Percentiles rank a stretch among this genome's conserved stretches.
Conservation (phyloP, 2,888 invertebrate species). For the Pogonocherus hispidulus region DNA sequence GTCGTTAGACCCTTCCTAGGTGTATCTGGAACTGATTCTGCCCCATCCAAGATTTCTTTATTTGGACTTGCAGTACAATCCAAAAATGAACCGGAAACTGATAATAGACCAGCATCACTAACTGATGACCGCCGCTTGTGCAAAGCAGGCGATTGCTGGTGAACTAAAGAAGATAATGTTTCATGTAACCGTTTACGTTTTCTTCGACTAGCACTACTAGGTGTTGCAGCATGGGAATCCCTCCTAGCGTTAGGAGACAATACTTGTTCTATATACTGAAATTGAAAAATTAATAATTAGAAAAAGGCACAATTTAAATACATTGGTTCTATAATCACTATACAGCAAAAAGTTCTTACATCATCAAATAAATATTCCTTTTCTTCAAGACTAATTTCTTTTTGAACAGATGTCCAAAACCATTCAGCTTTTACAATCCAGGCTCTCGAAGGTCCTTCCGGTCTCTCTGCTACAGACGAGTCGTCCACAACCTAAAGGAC, state of each 20-base stretch:
- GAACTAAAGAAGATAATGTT: slow-evolving; percentile 72
- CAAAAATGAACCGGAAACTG: slow-evolving; percentile 89
- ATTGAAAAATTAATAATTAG: slow-evolving; percentile 15
- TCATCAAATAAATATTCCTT: slow-evolving; percentile 90
- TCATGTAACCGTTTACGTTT: slow-evolving; percentile 86
- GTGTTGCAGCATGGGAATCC: slow-evolving; percentile 71
- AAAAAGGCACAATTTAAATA: not conserved
- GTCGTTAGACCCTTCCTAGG: slow-evolving; percentile 80
- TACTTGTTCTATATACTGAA: slow-evolving; percentile 70
- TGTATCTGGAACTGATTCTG: slow-evolving; percentile 70
- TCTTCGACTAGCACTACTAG: slow-evolving; percentile 73
- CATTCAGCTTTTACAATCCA: slow-evolving; percentile 92
- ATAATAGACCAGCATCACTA: slow-evolving; percentile 86
- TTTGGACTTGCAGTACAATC: slow-evolving; percentile 91
- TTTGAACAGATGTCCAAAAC: slow-evolving; percentile 99
- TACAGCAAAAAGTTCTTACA: slow-evolving; percentile 64
- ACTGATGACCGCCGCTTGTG: slow-evolving; percentile 89
- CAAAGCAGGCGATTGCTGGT: slow-evolving; percentile 72
- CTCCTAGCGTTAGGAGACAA: slow-evolving; percentile 71
- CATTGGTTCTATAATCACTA: not conserved
- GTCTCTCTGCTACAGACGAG: slow-evolving; percentile 78
- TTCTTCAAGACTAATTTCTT: slow-evolving; percentile 93
- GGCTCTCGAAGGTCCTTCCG: slow-evolving; percentile 75
- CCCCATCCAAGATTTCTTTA: slow-evolving; percentile 70
- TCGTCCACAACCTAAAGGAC: slow-evolving; percentile 86